These are phyloP conservation scores for Channa striata DNA, from an alignment of 2,797 vertebrate species.

Conservation along the genomic window DNA sequence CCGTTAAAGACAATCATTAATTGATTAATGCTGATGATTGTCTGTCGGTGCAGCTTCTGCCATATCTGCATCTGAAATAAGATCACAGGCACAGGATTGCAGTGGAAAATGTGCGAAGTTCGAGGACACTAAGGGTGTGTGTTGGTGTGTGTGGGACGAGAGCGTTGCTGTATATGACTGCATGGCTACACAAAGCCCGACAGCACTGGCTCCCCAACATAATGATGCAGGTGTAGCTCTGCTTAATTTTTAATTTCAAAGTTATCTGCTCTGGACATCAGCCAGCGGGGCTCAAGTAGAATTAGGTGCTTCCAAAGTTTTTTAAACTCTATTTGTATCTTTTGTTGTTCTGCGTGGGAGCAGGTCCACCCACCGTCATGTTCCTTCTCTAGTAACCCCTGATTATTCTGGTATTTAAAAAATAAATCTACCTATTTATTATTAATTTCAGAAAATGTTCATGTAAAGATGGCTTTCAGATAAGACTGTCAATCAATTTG, in stretches of 20 bases:
- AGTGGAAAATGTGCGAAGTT: constrained; percentile 29
- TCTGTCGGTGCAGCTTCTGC: constrained; percentile 14
- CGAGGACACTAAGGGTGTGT: not conserved
- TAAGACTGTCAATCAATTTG: too few relatives aligned
- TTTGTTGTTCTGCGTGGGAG: too few relatives aligned
- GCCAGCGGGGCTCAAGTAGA: constrained; percentile 72
- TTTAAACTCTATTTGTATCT: too few relatives aligned
- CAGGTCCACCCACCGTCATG: too few relatives aligned
- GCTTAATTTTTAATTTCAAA: constrained; percentile 84
- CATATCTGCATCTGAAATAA: constrained; percentile 55
- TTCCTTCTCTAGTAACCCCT: too few relatives aligned
- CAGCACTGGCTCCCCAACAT: constrained; percentile 70
- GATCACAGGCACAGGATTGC: constrained; percentile 33
- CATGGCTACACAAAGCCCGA: constrained; percentile 66
- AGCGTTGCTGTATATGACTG: constrained; percentile 37
- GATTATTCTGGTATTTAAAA: too few relatives aligned
- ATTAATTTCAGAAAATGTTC: too few relatives aligned
- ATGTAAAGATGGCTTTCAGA: too few relatives aligned
- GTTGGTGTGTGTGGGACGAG: not conserved
- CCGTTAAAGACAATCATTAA: constrained; percentile 56
- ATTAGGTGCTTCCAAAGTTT: constrained; percentile 69
- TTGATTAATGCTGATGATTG: constrained; percentile 52
- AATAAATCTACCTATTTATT: too few relatives aligned
- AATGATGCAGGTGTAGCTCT: constrained; percentile 81
- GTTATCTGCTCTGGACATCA: constrained; percentile 80